Conservation (phyloP, 2,797 vertebrate genomes). For the Brachyrhaphis roseni region DNA sequence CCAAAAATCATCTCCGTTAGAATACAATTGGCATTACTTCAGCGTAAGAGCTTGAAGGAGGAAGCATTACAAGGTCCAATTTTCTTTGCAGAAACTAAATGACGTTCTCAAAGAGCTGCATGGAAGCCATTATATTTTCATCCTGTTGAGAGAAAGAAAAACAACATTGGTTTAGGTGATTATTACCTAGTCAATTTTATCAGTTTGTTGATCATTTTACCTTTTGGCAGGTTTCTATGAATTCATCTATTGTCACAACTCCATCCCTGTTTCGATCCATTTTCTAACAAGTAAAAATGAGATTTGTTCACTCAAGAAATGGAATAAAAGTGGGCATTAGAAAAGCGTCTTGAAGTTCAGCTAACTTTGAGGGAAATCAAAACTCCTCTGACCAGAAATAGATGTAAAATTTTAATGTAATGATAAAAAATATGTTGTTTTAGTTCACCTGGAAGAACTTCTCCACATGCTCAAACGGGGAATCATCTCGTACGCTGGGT, state of each 20-base stretch:
- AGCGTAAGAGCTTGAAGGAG: constrained; percentile 13
- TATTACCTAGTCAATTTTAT: neutral
- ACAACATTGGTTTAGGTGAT: neutral
- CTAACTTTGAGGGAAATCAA: neutral
- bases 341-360: neutral
- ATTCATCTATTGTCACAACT: constrained; percentile 96
- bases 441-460: constrained; percentile 91
- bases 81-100: constrained; percentile 77
- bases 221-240: constrained; percentile 95
- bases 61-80: constrained; percentile 20
- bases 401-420: neutral
- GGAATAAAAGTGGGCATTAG: neutral
- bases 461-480: constrained; percentile 89
- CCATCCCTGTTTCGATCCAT: constrained; percentile 96
- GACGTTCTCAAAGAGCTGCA: constrained; percentile 95
- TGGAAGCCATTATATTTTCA: constrained; percentile 93
- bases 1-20: constrained; percentile 17
- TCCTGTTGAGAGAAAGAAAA: constrained; percentile 80
- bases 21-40: constrained; percentile 15
- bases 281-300: constrained; percentile 80
- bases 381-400: neutral
- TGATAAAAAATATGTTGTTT: neutral
- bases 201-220: constrained; percentile 64
- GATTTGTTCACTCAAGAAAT: neutral
- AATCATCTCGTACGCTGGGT: constrained; percentile 84